Percentiles rank a stretch among this genome's conserved stretches.
Conservation (phyloP, 2,888 invertebrate genomes). For the Caenorhabditis sp. region DNA sequence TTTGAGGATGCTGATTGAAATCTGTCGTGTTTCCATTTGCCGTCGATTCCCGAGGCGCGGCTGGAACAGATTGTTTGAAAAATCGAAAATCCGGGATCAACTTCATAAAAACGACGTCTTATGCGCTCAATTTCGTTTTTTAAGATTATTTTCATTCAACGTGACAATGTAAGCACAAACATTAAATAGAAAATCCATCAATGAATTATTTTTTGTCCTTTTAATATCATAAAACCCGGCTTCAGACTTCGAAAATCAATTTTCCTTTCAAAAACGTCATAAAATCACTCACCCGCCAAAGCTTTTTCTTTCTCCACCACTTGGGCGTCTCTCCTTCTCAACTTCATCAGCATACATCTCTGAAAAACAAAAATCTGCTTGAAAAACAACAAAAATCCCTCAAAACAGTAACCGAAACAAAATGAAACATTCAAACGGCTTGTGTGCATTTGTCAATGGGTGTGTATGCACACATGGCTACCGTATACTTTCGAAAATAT, state of each 20-base stretch:
- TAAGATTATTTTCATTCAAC: too few relatives aligned
- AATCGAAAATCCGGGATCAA: too few relatives aligned
- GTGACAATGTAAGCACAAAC: too few relatives aligned
- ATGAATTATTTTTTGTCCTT: too few relatives aligned
- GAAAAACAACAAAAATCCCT: not conserved
- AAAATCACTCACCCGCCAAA: not conserved
- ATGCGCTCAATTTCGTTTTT: too few relatives aligned
- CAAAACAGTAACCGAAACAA: not conserved
- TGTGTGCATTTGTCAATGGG: not conserved
- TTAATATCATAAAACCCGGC: too few relatives aligned
- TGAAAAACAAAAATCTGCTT: not conserved
- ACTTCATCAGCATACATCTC: slow-evolving; percentile 38
- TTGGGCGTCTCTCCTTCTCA: slow-evolving; percentile 21
- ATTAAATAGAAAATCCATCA: too few relatives aligned
- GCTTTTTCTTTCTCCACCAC: not conserved
- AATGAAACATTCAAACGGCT: not conserved
- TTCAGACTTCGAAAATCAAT: too few relatives aligned
- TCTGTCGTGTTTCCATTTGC: slow-evolving; percentile 40
- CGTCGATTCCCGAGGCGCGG: slow-evolving; percentile 24
- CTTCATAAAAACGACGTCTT: too few relatives aligned
- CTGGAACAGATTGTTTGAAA: not conserved
- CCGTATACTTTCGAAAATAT: too few relatives aligned
- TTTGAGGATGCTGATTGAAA: not conserved
- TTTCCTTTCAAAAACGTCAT: too few relatives aligned
- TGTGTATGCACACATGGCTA: not conserved